These are phyloP conservation scores for Betta splendens DNA, from an alignment of 2,797 vertebrate species.

Conservation along the genomic window DNA sequence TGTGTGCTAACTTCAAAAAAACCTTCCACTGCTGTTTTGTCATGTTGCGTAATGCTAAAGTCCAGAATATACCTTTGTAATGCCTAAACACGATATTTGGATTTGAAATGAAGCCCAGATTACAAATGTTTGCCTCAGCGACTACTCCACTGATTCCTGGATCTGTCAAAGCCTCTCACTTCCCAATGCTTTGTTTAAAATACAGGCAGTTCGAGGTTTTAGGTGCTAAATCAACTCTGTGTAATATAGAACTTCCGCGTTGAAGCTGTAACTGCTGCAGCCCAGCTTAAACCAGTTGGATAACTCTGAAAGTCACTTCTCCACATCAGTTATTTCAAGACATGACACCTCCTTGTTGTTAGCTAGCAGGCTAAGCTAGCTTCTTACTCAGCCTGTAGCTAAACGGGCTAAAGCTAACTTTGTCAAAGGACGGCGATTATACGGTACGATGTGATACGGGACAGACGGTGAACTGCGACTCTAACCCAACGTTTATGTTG, in stretches of 20 bases:
- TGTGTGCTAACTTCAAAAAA: no score
- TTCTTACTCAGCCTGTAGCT: conserved; percentile 6
- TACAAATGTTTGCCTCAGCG: neutral
- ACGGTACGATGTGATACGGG: accelerated
- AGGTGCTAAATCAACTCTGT: neutral
- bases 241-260: accelerated
- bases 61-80: no score
- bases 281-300: neutral
- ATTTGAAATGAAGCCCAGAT: neutral
- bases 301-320: conserved; percentile 22
- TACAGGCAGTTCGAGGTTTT: neutral
- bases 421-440: neutral
- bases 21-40: no score
- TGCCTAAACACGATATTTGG: no score
- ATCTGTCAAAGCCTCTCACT: conserved; percentile 19
- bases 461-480: accelerated
- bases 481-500: neutral
- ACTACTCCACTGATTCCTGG: neutral
- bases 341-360: conserved; percentile 66
- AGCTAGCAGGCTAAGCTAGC: conserved; percentile 63
- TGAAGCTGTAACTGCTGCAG: neutral
- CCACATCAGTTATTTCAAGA: no score
- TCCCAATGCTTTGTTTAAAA: conserved; percentile 6
- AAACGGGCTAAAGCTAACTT: conserved; percentile 14
- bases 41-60: no score